Conservation (phyloP, 1,140 invertebrate species). For the Cepaea nemoralis region DNA sequence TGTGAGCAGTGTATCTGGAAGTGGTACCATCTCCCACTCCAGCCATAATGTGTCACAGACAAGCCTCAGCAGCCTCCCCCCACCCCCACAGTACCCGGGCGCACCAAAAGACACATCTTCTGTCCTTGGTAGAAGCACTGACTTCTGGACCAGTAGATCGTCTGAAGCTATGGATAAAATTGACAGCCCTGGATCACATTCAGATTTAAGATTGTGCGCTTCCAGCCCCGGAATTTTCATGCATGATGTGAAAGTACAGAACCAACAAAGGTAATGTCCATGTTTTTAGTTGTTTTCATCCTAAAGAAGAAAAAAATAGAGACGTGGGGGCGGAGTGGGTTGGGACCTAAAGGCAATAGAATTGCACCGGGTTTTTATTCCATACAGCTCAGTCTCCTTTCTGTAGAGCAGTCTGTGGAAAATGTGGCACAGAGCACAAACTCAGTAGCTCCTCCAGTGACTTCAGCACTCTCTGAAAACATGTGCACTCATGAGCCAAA, state of each 20-base stretch:
- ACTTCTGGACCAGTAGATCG: constrained; percentile 68
- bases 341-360: too few relatives aligned
- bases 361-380: too few relatives aligned
- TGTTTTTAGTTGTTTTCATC: too few relatives aligned
- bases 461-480: too few relatives aligned
- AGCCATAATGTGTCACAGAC: constrained; percentile 38
- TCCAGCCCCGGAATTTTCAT: constrained; percentile 26
- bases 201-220: constrained; percentile 39
- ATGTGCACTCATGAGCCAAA: too few relatives aligned
- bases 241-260: background rate
- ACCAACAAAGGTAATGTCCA: background rate
- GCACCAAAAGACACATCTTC: constrained; percentile 73
- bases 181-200: constrained; percentile 47
- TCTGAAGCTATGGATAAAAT: constrained; percentile 59
- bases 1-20: background rate
- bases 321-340: too few relatives aligned
- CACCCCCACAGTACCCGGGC: constrained; percentile 66
- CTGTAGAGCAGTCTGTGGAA: too few relatives aligned
- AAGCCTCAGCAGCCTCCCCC: constrained; percentile 59
- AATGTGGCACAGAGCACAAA: too few relatives aligned
- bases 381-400: too few relatives aligned
- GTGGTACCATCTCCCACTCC: background rate
- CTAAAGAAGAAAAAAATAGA: too few relatives aligned
- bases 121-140: constrained; percentile 58
- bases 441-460: too few relatives aligned